These are phyloP conservation scores for Brachionus sp. DNA, from an alignment of 1,140 invertebrate species.

Conservation along the genomic window DNA sequence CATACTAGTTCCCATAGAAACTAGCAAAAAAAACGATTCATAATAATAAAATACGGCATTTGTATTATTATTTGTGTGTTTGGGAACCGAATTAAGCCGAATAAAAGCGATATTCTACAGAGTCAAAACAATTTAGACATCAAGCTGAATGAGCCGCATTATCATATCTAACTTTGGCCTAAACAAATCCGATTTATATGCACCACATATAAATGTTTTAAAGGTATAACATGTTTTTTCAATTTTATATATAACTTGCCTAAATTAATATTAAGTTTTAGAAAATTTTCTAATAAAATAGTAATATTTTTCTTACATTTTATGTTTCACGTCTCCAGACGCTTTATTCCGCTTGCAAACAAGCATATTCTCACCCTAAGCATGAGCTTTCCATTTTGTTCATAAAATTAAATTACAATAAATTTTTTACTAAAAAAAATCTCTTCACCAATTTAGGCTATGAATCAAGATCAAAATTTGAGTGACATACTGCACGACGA, in stretches of 20 bases:
- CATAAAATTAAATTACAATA: neutral
- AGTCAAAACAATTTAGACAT: neutral
- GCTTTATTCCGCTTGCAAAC: neutral
- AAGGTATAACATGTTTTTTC: neutral
- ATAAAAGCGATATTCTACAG: neutral
- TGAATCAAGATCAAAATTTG: constrained; percentile 20
- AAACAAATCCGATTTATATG: constrained; percentile 34
- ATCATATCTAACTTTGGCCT: constrained; percentile 13
- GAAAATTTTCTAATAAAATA: constrained; percentile 2
- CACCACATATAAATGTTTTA: constrained; percentile 37
- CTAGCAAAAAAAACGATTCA: neutral
- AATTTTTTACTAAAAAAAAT: neutral
- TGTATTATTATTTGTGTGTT: constrained; percentile 2
- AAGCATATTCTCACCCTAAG: neutral
- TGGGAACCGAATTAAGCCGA: neutral
- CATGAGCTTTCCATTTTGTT: neutral
- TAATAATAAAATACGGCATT: neutral
- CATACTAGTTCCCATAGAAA: neutral
- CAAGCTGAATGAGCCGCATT: neutral
- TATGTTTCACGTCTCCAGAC: neutral
- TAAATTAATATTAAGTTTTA: neutral
- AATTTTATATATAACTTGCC: neutral
- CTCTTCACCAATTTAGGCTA: neutral
- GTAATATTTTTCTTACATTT: neutral
- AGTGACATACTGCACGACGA: neutral